These are phyloP conservation scores for Orchesellides sinensis DNA, from an alignment of 2,888 invertebrate species.

Conservation along the genomic window DNA sequence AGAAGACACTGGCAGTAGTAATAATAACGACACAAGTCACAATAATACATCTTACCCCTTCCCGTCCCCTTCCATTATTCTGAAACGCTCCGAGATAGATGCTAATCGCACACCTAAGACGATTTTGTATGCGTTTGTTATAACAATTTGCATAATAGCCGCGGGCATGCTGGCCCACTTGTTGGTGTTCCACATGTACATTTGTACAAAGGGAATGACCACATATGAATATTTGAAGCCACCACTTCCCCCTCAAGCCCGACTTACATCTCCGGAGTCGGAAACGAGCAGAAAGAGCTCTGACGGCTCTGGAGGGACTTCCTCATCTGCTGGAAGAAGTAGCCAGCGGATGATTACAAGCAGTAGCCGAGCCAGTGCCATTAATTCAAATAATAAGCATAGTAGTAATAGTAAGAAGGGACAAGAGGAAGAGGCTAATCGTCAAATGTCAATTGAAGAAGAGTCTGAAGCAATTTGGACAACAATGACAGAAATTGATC, in stretches of 20 bases:
- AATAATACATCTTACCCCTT: background rate
- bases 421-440: background rate
- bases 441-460: slow-evolving; percentile 46
- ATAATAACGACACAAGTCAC: no score
- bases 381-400: background rate
- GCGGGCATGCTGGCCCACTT: slow-evolving; percentile 88
- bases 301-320: background rate
- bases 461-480: slow-evolving; percentile 73
- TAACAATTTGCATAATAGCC: slow-evolving; percentile 85
- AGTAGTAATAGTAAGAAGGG: background rate
- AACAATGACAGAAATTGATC: slow-evolving; percentile 75
- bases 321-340: slow-evolving; percentile 15
- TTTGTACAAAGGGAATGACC: slow-evolving; percentile 88
- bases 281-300: slow-evolving; percentile 29
- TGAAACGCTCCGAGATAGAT: slow-evolving; percentile 39
- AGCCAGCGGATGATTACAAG: slow-evolving; percentile 3
- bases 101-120: slow-evolving; percentile 69
- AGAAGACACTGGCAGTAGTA: background rate
- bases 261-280: slow-evolving; percentile 8
- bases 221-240: slow-evolving; percentile 91
- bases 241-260: slow-evolving; percentile 21
- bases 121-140: slow-evolving; percentile 82
- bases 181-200: slow-evolving; percentile 92
- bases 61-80: background rate
- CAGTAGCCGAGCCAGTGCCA: slow-evolving; percentile 9